These are phyloP conservation scores for Furcifer pardalis DNA, from an alignment of 2,797 vertebrate genomes.

Conservation along the genomic window DNA sequence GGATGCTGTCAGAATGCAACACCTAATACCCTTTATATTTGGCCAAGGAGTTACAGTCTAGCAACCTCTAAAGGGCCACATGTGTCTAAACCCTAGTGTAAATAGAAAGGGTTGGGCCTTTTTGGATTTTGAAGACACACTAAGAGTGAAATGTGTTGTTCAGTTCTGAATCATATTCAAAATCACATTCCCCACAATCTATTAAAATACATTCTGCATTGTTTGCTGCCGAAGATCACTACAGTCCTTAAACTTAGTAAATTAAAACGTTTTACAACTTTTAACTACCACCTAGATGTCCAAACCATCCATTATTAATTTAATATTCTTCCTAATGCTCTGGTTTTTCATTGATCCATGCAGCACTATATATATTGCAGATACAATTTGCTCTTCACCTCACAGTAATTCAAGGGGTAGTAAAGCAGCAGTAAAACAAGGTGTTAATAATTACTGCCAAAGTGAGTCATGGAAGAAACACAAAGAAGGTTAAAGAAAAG, in stretches of 20 bases:
- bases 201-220: constrained; percentile 25
- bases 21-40: not conserved
- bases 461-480: constrained; percentile 31
- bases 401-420: constrained; percentile 23
- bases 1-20: not conserved
- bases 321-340: constrained; percentile 23
- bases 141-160: not conserved
- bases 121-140: not conserved
- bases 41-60: not conserved
- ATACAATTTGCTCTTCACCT: constrained; percentile 32
- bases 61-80: not conserved
- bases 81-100: not conserved
- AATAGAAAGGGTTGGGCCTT: not conserved
- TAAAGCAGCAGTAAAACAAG: constrained; percentile 23
- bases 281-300: constrained; percentile 12
- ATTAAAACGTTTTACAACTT: constrained; percentile 30
- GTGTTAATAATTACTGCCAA: constrained; percentile 35
- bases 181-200: not conserved
- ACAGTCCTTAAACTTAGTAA: constrained; percentile 23
- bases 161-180: not conserved
- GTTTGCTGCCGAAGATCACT: constrained; percentile 5
- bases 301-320: constrained; percentile 30
- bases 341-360: constrained; percentile 34
- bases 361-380: constrained; percentile 22
- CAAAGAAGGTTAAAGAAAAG: constrained; percentile 21